Percentiles rank a stretch among this genome's conserved stretches.
These are phyloP conservation scores for Trachelus troglodyta DNA, from an alignment of 2,888 invertebrate genomes.

Conservation along the genomic window DNA sequence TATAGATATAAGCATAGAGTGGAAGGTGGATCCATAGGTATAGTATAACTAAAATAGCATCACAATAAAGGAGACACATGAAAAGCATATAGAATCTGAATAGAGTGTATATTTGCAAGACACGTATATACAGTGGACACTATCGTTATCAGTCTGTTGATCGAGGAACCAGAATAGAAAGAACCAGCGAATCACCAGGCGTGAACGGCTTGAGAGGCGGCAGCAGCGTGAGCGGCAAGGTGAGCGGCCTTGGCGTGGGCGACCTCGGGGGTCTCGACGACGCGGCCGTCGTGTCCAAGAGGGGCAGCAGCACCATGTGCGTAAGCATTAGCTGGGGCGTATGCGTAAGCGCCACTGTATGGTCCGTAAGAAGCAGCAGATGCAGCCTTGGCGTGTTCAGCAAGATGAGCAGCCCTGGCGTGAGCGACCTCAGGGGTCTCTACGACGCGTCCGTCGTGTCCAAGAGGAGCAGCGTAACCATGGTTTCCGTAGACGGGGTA, in stretches of 20 bases:
- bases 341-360: not conserved
- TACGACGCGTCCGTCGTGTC: slow-evolving; percentile 18
- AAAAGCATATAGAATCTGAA: too few relatives aligned
- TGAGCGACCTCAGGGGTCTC: slow-evolving; percentile 22
- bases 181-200: not conserved
- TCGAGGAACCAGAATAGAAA: not conserved
- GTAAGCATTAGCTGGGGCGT: slow-evolving; percentile 5
- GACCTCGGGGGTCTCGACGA: slow-evolving; percentile 20
- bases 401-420: slow-evolving; percentile 21
- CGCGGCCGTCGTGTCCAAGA: slow-evolving; percentile 22
- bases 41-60: too few relatives aligned
- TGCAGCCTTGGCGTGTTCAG: slow-evolving; percentile 21
- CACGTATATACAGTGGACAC: slow-evolving; percentile 14
- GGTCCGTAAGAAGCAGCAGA: slow-evolving; percentile 15
- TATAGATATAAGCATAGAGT: too few relatives aligned
- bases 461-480: slow-evolving; percentile 16
- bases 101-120: not conserved
- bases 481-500: slow-evolving; percentile 12
- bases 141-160: slow-evolving; percentile 10
- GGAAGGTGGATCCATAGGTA: too few relatives aligned
- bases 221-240: slow-evolving; percentile 21
- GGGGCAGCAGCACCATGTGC: slow-evolving; percentile 21
- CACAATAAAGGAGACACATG: too few relatives aligned
- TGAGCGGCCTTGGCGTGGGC: slow-evolving; percentile 22
- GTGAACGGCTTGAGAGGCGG: slow-evolving; percentile 20